Evolutionary conservation across 2,113 vertebrate genomes (phyloP).

Genomic region (Desmodus rotundus): DNA sequence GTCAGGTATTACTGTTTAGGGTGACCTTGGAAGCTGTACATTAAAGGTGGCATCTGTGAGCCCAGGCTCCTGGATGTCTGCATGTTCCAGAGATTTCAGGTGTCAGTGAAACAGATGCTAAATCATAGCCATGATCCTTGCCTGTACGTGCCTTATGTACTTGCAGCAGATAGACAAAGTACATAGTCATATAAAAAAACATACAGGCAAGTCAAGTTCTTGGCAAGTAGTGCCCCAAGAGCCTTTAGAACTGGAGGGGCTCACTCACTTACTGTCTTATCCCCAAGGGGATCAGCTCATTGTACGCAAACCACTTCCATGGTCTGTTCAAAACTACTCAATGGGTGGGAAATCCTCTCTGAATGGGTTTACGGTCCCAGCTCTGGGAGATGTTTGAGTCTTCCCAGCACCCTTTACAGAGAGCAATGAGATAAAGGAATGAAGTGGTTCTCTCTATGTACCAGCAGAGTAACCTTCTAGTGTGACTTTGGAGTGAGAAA

Average conservation of each 20-base stretch:
- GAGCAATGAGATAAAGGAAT: background rate
- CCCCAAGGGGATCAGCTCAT: background rate
- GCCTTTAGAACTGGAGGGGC: background rate
- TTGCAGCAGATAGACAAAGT: background rate
- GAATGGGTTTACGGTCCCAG: background rate
- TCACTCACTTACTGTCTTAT: background rate
- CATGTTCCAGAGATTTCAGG: background rate
- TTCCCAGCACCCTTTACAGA: background rate
- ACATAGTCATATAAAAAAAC: background rate
- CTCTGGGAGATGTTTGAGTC: background rate
- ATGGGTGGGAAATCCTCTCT: background rate
- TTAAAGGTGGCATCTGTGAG: background rate
- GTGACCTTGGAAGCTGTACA: background rate
- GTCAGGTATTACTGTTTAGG: background rate
- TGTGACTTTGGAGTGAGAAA: background rate
- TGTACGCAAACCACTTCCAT: background rate
- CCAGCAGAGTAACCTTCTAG: background rate
- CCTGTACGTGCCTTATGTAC: background rate
- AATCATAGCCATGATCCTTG: background rate
- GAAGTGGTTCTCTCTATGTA: background rate
- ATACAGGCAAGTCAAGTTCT: background rate
- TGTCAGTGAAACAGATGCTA: background rate
- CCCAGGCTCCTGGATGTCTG: background rate
- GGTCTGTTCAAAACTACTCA: background rate
- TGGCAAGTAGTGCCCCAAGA: background rate